Evolutionary conservation across 37 sponge, comb jelly and placozoan species (phyloP), one percentile per base, ranked within the genome.

Genomic region (Tethya wilhelma): DNA sequence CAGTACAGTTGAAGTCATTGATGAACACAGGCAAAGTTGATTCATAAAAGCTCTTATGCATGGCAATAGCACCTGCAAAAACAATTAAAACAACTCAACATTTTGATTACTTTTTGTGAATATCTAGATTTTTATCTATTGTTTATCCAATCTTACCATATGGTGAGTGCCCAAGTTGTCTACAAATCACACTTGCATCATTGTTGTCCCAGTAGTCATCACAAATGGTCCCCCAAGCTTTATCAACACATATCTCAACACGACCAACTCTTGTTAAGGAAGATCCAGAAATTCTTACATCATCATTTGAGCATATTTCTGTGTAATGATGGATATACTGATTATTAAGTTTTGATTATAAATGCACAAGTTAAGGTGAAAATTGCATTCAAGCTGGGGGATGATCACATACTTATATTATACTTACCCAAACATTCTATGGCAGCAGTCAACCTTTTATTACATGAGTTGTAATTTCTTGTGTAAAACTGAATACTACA

Each of bases 1-100:
- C 70, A 69, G 70, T 69, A 34, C 70, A 69, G 39, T 69, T 69
- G 70, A 69, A 40, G 19, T 69, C 70, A 34, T 37, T 37, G 34
- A 69, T 69, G 38, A 36, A 40, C 32, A 34, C 38, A 69, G 70
- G 70, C 38, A 19, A 34, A 38, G 11, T 31, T 22, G 9, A 23
- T 64, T 31, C 65, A 64, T 19, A 19, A 64, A 31, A 31, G 30
- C 30, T 64, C 9, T 64, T 64, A 49, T 49, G 53, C 9, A 49
- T 49, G 14, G 53, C 53, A 49, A 49, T 49, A 19, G 53, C 53
- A 49, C 53, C 53, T 49, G 14, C 14, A 49, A 49, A n/a, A n/a
- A n/a, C n/a, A n/a, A n/a, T n/a, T 49, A 49, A 19, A 19, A 49
- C 53, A 49, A 19, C 9, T 19, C 14, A 49, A 49, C 14, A 49